These are phyloP conservation scores for Poicephalus meyeri DNA, from an alignment of 2,113 vertebrate species.

Conservation along the genomic window DNA sequence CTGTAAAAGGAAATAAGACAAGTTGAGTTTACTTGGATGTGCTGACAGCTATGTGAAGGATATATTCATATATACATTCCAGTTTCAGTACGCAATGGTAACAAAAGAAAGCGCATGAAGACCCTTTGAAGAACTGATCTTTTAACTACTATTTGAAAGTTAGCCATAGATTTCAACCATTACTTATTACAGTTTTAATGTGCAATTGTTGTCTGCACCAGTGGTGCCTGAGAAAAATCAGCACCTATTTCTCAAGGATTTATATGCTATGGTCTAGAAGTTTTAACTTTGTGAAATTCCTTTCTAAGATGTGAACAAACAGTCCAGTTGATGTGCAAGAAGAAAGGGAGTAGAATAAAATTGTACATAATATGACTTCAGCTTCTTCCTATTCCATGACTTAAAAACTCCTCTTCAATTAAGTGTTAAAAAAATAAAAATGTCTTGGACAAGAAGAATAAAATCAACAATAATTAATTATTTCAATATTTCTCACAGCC, in stretches of 20 bases:
- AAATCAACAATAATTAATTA: constrained; percentile 53
- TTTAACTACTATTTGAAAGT: not conserved
- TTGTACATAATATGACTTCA: not conserved
- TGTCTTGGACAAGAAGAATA: constrained; percentile 2
- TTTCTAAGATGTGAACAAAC: not conserved
- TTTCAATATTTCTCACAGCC: not conserved
- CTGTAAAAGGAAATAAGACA: not conserved
- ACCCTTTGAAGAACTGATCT: not conserved
- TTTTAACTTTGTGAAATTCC: not conserved
- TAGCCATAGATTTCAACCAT: not conserved
- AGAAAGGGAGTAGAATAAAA: not conserved
- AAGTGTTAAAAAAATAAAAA: constrained; percentile 30
- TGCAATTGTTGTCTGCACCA: not conserved
- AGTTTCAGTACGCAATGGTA: not conserved
- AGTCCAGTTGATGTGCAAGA: not conserved
- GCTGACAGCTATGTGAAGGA: not conserved
- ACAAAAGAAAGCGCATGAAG: not conserved
- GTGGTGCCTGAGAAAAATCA: not conserved
- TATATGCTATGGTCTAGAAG: not conserved
- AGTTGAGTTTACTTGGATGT: not conserved
- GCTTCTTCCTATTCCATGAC: not conserved
- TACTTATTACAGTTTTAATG: not conserved
- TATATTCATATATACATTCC: not conserved
- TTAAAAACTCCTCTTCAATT: not conserved
- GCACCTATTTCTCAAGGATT: not conserved